Conservation (phyloP, 2,888 invertebrate species). For the Pristionchus arcanus region DNA sequence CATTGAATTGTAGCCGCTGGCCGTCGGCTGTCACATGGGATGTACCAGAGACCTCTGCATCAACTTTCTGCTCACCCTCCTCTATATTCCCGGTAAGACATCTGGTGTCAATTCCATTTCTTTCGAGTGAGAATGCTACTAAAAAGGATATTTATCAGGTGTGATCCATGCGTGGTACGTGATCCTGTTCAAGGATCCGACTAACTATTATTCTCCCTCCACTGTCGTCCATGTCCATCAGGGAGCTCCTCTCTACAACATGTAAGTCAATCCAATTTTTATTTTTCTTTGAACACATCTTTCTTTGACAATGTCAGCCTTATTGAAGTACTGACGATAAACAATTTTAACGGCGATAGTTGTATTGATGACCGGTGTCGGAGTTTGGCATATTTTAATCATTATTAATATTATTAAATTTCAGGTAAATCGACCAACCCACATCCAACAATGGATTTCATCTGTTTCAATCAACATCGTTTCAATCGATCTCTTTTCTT, state of each 20-base stretch:
- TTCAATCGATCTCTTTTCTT: background rate
- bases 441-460: background rate
- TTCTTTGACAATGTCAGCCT: too few species aligned
- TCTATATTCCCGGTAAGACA: background rate
- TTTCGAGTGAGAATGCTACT: background rate
- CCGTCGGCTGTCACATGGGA: background rate
- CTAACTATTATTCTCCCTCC: background rate
- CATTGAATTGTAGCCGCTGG: conserved; percentile 11
- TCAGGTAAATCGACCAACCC: background rate
- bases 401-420: background rate
- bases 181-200: background rate
- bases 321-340: too few species aligned
- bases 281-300: too few species aligned
- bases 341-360: too few species aligned
- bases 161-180: conserved; percentile 25
- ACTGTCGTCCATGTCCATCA: conserved; percentile 7
- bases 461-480: background rate
- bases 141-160: background rate
- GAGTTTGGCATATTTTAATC: background rate
- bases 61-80: background rate
- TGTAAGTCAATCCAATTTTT: background rate
- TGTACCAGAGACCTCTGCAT: background rate
- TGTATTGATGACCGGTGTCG: too few species aligned
- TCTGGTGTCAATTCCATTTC: background rate
- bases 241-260: conserved; percentile 37